Evolutionary conservation across 2,113 vertebrate species (phyloP).

Genomic region (Toxotes chatareus): DNA sequence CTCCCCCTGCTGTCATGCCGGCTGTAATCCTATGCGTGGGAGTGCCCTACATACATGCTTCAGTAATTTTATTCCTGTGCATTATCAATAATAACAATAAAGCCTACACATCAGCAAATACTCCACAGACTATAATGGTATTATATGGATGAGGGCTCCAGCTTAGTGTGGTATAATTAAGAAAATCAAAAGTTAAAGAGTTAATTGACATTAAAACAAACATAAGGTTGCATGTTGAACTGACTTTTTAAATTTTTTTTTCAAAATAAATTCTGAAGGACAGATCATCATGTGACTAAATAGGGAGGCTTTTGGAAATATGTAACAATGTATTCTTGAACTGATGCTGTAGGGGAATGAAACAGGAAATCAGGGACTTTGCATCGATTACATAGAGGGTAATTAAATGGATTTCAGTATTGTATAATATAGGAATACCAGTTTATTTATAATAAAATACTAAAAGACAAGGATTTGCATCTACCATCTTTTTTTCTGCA

Average conservation of each 20-base stretch:
- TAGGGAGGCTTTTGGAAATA: too few relatives aligned
- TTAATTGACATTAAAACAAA: neutral
- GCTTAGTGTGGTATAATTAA: neutral
- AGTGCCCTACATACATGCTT: slow-evolving; percentile 62
- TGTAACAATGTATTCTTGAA: too few relatives aligned
- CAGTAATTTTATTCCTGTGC: slow-evolving; percentile 26
- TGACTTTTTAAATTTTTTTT: neutral
- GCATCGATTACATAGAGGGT: neutral
- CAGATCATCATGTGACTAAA: neutral
- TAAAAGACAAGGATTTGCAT: too few relatives aligned
- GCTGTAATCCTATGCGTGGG: slow-evolving; percentile 64
- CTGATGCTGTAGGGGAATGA: neutral
- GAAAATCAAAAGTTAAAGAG: neutral
- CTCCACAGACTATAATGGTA: neutral
- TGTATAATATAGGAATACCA: neutral
- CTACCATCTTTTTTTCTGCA: neutral
- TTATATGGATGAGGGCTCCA: neutral
- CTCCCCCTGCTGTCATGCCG: slow-evolving; percentile 32
- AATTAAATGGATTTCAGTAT: neutral
- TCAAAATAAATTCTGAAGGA: neutral
- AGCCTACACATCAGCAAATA: slow-evolving; percentile 1
- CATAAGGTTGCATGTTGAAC: neutral
- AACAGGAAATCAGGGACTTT: neutral
- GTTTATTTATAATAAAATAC: too few relatives aligned
- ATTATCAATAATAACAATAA: slow-evolving; percentile 38